A percentile compares a stretch with the other conserved stretches of the same genome.
Conservation (phyloP, 2,113 vertebrate species). For the Colius striatus region DNA sequence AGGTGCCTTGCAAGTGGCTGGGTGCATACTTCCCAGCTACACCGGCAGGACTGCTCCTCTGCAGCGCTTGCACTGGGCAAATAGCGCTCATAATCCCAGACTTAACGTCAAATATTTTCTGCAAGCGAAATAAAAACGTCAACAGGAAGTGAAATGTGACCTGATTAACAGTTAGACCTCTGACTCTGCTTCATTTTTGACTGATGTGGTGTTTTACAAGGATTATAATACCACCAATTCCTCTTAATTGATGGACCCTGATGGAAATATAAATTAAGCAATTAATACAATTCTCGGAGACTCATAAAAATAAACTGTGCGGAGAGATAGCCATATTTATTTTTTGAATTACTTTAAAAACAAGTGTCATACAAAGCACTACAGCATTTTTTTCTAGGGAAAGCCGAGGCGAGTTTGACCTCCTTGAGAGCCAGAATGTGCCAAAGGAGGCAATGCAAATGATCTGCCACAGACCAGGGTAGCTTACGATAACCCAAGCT, state of each 20-base stretch:
- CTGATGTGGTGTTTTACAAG: constrained; percentile 65
- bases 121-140: constrained; percentile 79
- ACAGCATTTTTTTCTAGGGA: neutral
- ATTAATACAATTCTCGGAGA: constrained; percentile 62
- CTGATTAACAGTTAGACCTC: constrained; percentile 80
- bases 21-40: neutral
- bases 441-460: constrained; percentile 3
- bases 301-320: constrained; percentile 59
- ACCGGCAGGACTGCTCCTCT: neutral
- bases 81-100: constrained; percentile 62
- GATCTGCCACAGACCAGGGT: neutral
- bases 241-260: constrained; percentile 63
- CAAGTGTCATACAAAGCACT: constrained; percentile 26
- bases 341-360: constrained; percentile 52
- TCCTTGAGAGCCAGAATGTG: neutral
- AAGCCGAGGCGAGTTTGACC: neutral
- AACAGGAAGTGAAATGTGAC: constrained; percentile 78
- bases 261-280: constrained; percentile 65
- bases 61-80: constrained; percentile 44
- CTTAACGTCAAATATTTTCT: constrained; percentile 75
- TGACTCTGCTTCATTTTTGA: constrained; percentile 74
- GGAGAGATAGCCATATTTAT: constrained; percentile 29
- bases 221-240: constrained; percentile 63
- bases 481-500: neutral
- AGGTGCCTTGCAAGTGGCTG: neutral